Conservation (phyloP, 1,140 invertebrate genomes). For the Drosophila tristis region DNA sequence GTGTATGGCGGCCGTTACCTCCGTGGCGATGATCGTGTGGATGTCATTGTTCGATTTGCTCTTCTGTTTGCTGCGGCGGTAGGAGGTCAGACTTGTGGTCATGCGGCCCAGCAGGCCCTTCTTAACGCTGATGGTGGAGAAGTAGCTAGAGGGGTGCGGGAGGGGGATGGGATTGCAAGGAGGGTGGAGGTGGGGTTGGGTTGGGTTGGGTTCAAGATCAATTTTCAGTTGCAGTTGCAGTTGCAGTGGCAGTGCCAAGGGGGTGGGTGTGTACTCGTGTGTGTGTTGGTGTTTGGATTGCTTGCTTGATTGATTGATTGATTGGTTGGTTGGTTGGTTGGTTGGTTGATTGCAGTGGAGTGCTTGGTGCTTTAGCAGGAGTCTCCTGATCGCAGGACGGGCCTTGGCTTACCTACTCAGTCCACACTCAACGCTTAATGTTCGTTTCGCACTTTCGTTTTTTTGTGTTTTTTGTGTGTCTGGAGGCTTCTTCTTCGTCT, state of each 20-base stretch:
- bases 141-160: slow-evolving; percentile 60
- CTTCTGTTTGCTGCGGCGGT: slow-evolving; percentile 80
- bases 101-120: slow-evolving; percentile 80
- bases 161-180: not conserved
- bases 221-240: not conserved
- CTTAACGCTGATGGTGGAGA: slow-evolving; percentile 80
- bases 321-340: no score
- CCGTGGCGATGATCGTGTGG: slow-evolving; percentile 74
- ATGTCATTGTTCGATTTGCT: slow-evolving; percentile 83
- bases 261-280: slow-evolving; percentile 4
- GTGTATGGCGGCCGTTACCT: slow-evolving; percentile 59
- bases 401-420: slow-evolving; percentile 47
- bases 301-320: not conserved
- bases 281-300: slow-evolving; percentile 10
- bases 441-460: slow-evolving; percentile 61
- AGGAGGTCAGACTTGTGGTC: slow-evolving; percentile 82
- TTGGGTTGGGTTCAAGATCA: no score
- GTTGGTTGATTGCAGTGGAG: not conserved
- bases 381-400: slow-evolving; percentile 4
- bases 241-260: not conserved
- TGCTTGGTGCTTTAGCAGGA: slow-evolving; percentile 37
- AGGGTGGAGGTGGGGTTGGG: not conserved
- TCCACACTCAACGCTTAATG: not conserved
- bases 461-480: slow-evolving; percentile 14
- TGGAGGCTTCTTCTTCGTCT: slow-evolving; percentile 17